Percentiles rank a stretch among this genome's conserved stretches.
phyloP scores from a whole-genome alignment of 2,888 invertebrate species.

The Cataglyphis livida region DNA sequence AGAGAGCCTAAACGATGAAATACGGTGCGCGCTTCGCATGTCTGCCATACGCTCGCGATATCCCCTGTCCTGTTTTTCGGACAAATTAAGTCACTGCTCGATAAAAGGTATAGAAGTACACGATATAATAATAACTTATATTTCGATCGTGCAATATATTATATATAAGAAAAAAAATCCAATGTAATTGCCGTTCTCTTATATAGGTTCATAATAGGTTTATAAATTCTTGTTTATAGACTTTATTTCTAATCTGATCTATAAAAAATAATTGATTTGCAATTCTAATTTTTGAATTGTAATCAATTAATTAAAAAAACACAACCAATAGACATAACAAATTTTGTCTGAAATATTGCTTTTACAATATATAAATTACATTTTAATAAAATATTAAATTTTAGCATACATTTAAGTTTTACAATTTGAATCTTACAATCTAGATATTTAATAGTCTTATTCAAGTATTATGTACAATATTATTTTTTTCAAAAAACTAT shows the following conservation, averaged over 20 bases:
- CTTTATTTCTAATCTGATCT: neutral
- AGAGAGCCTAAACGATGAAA: slow-evolving; percentile 49
- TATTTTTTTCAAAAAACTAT: neutral
- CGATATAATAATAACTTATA: slow-evolving; percentile 2
- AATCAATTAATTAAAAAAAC: neutral
- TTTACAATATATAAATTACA: neutral
- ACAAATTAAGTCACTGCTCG: slow-evolving; percentile 15
- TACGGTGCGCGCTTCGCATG: slow-evolving; percentile 33
- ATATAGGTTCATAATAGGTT: neutral
- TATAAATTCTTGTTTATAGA: neutral
- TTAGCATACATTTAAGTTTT: neutral
- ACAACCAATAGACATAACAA: neutral
- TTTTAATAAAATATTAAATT: slow-evolving; percentile 4
- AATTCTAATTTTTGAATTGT: neutral
- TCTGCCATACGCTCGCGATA: neutral
- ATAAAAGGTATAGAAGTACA: neutral
- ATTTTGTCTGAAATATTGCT: neutral
- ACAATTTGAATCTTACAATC: neutral
- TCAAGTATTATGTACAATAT: neutral
- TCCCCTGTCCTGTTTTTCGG: neutral
- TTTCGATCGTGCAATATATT: neutral
- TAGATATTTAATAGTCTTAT: neutral
- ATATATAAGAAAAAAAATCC: neutral
- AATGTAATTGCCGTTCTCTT: neutral
- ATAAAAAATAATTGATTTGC: neutral